Base-by-base conservation (phyloP, 2,888 invertebrate species). In the Caenorhabditis imperialis region DNA sequence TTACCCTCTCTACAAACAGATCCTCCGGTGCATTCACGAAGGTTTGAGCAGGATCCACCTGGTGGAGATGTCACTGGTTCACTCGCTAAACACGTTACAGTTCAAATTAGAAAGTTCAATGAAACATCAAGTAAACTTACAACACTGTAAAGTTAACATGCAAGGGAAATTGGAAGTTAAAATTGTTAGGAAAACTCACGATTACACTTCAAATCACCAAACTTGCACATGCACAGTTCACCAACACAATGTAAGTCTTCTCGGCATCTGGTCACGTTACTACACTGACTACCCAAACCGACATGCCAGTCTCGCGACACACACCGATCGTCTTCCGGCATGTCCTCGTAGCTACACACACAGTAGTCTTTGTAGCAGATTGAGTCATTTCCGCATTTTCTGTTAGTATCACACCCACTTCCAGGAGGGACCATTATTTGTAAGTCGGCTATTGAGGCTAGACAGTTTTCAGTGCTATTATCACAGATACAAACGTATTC, bases 11-110 rank as follows among this genome's bases (percentile, higher is more conserved):
- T 71, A 14, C 79, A 74, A 42, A 82, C 75, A 10, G 82, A 79
- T 20, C 84, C 84, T 50, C 86, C 86, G 7, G 82, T 80, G 54
- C 88, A 88, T 63, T 83, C 79, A 58, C 86, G 81, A 14, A 75
- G 80, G 8, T 77, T 81, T 4, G 83, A 78, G 70, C 88, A 88
- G 16, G 81, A 79, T 33, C 86, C 87, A 18, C 88, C 88, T 8
- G 88, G 88, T 27, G 86, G 86, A 2, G 85, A 84, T 14, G 80
- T 79, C 18, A 83, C 79, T 37, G 77, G 77, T 42, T 84, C 82
- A 38, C 78, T 83, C 2, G 80, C 84, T 85, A 45, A 57, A 27
- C 12, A 27, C n/a, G 16, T 22, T 23, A 58, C n/a, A n/a, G n/a
- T n/a, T n/a, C n/a, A n/a, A n/a, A n/a, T n/a, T n/a, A n/a, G n/a